phyloP scores from a whole-genome alignment of 2,888 invertebrate species.

The Deladenus siricidicola region DNA sequence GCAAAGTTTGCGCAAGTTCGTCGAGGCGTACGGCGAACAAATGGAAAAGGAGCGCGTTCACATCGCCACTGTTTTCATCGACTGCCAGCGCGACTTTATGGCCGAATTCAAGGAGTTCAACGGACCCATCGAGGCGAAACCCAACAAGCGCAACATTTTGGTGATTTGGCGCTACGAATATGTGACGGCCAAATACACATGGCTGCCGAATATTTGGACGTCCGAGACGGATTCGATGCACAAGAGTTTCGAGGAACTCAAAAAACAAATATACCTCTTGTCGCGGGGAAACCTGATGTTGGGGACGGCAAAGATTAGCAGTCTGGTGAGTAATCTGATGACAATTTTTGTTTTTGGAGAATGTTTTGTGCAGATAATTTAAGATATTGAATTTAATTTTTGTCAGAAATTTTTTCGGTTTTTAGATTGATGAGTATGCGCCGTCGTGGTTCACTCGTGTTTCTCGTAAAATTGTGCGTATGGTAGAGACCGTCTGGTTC shows the following conservation, averaged over 20 bases:
- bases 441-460: slow-evolving; percentile 39
- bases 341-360: not conserved
- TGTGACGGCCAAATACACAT: slow-evolving; percentile 39
- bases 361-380: not conserved
- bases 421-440: slow-evolving; percentile 36
- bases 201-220: slow-evolving; percentile 40
- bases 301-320: slow-evolving; percentile 19
- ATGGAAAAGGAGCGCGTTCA: slow-evolving; percentile 20
- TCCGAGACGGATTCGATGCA: slow-evolving; percentile 23
- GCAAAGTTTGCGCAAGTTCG: slow-evolving; percentile 32
- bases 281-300: slow-evolving; percentile 21
- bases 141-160: slow-evolving; percentile 32
- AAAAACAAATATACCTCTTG: slow-evolving; percentile 26
- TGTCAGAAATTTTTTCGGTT: not conserved
- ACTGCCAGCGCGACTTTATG: slow-evolving; percentile 41
- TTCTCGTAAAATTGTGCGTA: slow-evolving; percentile 35
- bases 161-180: slow-evolving; percentile 47
- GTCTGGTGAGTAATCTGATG: slow-evolving; percentile 12
- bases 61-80: slow-evolving; percentile 37
- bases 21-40: slow-evolving; percentile 18
- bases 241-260: slow-evolving; percentile 30
- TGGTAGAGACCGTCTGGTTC: slow-evolving; percentile 43
- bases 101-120: slow-evolving; percentile 39
- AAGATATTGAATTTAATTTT: not conserved
- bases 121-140: not conserved